A percentile compares a stretch with the other conserved stretches of the same genome.
phyloP scores from a whole-genome alignment of 2,797 vertebrate genomes.

The Lycodopsis pacificus region DNA sequence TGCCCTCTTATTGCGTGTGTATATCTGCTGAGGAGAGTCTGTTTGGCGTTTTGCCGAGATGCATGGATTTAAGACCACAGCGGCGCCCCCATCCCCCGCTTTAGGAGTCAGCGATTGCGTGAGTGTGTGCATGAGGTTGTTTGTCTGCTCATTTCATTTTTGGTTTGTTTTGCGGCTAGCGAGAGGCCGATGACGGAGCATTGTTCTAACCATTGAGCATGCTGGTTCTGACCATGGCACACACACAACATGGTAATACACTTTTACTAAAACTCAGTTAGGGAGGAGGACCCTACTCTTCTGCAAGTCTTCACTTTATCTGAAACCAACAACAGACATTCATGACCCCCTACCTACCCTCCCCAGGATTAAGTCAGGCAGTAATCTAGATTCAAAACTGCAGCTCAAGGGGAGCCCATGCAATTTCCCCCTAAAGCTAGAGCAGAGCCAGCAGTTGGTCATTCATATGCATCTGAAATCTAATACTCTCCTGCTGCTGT shows the following conservation, averaged over 20 bases:
- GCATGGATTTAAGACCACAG: slow-evolving; percentile 75
- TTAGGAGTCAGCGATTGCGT: slow-evolving; percentile 15
- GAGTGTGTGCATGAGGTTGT: slow-evolving; percentile 16
- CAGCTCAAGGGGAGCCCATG: slow-evolving; percentile 77
- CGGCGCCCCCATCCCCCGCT: slow-evolving; percentile 37
- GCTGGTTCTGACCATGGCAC: slow-evolving; percentile 17
- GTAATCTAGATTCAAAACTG: slow-evolving; percentile 81
- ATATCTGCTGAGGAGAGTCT: slow-evolving; percentile 72
- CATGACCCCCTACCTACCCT: slow-evolving; percentile 71
- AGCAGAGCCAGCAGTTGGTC: slow-evolving; percentile 81
- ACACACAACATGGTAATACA: neutral
- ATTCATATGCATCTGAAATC: slow-evolving; percentile 88
- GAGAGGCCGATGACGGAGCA: neutral
- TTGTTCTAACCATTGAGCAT: neutral
- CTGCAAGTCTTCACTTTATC: slow-evolving; percentile 70
- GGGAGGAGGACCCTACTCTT: slow-evolving; percentile 31
- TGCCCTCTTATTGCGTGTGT: slow-evolving; percentile 50
- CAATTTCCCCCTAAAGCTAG: slow-evolving; percentile 79
- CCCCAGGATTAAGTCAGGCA: slow-evolving; percentile 73
- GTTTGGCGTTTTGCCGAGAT: slow-evolving; percentile 79
- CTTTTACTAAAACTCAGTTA: slow-evolving; percentile 22
- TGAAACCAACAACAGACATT: slow-evolving; percentile 75
- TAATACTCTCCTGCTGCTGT: slow-evolving; percentile 82
- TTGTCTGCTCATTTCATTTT: slow-evolving; percentile 24
- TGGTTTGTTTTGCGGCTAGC: neutral